Base-by-base conservation (phyloP, 2,113 vertebrate genomes). In the Pleuronectes platessa region DNA sequence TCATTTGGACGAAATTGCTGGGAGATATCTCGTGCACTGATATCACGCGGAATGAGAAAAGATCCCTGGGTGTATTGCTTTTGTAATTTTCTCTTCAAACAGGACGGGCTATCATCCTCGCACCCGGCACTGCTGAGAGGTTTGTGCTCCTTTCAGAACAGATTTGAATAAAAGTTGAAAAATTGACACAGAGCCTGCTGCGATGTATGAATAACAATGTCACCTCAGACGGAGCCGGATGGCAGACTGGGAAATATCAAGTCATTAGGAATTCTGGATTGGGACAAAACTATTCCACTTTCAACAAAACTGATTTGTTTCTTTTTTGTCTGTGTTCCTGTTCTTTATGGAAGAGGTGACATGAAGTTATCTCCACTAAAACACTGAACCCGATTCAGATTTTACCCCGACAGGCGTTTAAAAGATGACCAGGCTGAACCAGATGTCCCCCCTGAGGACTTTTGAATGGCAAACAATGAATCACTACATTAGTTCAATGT, bases 121-220 rank as follows among this genome's bases (percentile, higher is more conserved):
- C 83, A 88, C 83, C 85, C 79, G 65, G 88, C 68, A 27, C 71
- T 75, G 76, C 81, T 81, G 79, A 84, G 71, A 74, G 85, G 87
- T 88, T 87, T 90, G 87, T 68, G 85, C 79, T 82, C 74, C 75
- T 68, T 88, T 91, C 88, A 83, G 76, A 82, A 61, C 67, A 76
- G 76, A 91, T 91, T 91, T 92, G 86, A 93, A 92, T 93, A 91
- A 86, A 79, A 88, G 86, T 82, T 71, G 74, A 78, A 87, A 61
- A 89, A 89, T 87, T 86, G 90, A 89, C 82, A 84, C 59, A 62
- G 63, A 86, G 68, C 88, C 87, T 56, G 87, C 89, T 91, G 90
- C 20, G 86, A 85, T 74, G 87, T 82, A 92, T 93, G 91, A 93
- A 94, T 91, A 91, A 90, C 88, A 92, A 92, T 92, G 82, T 87